Evolutionary conservation across 2,888 invertebrate genomes (phyloP), one percentile per base, ranked within the genome.

Genomic region (Galeopsomyia nigrocyanea): DNA sequence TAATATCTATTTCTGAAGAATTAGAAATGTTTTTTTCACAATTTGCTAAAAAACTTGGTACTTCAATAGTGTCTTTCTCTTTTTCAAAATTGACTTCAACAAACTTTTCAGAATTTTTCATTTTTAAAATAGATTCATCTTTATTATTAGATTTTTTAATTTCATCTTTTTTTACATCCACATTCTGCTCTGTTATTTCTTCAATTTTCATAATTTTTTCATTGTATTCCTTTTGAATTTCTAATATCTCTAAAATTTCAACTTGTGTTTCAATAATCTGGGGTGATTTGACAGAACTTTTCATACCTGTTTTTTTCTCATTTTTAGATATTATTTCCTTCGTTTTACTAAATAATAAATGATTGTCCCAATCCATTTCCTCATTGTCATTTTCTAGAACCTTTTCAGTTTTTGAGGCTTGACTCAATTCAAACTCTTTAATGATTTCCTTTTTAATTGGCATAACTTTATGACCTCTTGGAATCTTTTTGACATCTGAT

Each of bases 401-500:
- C 51, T 78, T 80, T 56, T 79, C 80, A 47, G 79, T 81, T 74
- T 83, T 83, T 60, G 83, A 74, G 14, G 83, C 84, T 74, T 87
- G 84, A 70, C 83, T 85, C 78, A 84, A 73, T 62, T 86, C 84
- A 47, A 84, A 82, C 77, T 87, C 87, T 63, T 84, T 83, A 26
- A 84, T 82, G 47, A 86, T 87, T 80, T 83, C 85, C 77, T 87
- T 87, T 61, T 84, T 83, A 16, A 83, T 75, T 16, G 82, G 83
- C 64, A 83, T 81, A 77, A 79, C 84, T 71, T 82, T 82, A 64
- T 81, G 82, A 7, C 92, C 89, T 66, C 92, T 87, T 0, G 92
- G 91, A 77, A 92, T 91, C 87, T 92, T 93, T 76, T 92, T 88
- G 16, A 92, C 89, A 16, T 83, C 84, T 53, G 83, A 82, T 74